Base-by-base conservation (phyloP, 2,113 vertebrate species). In the Oenanthe melanoleuca region DNA sequence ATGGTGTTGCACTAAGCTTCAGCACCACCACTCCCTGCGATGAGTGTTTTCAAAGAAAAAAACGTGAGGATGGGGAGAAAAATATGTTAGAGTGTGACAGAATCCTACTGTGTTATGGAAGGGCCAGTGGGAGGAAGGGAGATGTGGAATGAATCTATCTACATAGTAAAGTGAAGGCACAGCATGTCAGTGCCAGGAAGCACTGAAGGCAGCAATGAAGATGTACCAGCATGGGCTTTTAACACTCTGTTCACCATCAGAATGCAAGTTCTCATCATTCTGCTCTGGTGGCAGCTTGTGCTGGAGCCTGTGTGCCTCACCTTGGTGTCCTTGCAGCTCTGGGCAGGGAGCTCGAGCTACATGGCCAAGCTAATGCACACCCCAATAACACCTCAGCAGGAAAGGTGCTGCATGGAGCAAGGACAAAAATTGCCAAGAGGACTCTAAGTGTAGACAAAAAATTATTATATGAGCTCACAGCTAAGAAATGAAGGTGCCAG, bases 1-100 rank as follows among this genome's bases (percentile, higher is more conserved):
- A 97, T 88, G 88, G 86, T 74, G 67, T 40, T 88, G 64, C 52
- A 71, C 64, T 64, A 29, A 82, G 75, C 67, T 77, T 94, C 85
- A 95, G 85, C 74, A 88, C 55, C 75, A 67, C 44, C 75, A n/a
- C 40, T 90, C 84, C 71, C 37, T 44, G 56, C 0, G 1, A 94
- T 42, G 40, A 95, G 60, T 4, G 6, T 73, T 96, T 92, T 70
- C 64, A 80, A 80, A 93, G 79, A 44, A 83, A 95, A 94, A 93
- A 92, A 52, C 33, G 11, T 86, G 85, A 93, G 71, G 75, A 95
- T 49, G 44, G 82, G 75, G 67, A 95, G 72, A 74, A 85, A 94
- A 92, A 96, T 61, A 75, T 50, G 34, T 77, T 78, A n/a, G 56
- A 82, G 53, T 63, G 88, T 94, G 93, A 93, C 64, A 89, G 92